These are phyloP conservation scores for Melanogrammus aeglefinus DNA, from an alignment of 2,797 vertebrate species.

Conservation along the genomic window DNA sequence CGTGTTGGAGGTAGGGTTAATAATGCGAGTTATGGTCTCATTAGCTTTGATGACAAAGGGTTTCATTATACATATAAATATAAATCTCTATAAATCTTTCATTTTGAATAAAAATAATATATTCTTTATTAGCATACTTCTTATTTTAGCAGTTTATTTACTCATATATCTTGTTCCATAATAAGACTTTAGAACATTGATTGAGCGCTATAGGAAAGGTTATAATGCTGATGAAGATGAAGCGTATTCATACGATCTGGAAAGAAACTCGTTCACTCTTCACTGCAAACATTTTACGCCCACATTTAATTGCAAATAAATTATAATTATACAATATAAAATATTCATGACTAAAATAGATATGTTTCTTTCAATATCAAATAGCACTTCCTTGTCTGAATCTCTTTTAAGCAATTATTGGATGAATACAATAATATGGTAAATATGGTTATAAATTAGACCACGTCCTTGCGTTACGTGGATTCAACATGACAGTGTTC, in stretches of 20 bases:
- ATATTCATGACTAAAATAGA: background rate
- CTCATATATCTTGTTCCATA: background rate
- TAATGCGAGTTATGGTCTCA: background rate
- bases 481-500: background rate
- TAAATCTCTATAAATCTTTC: background rate
- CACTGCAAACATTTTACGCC: background rate
- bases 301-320: background rate
- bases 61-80: background rate
- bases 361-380: background rate
- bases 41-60: background rate
- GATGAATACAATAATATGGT: background rate
- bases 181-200: background rate
- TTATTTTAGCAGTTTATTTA: background rate
- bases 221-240: background rate
- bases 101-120: background rate
- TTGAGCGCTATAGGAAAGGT: background rate
- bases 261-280: background rate
- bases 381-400: background rate
- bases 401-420: background rate
- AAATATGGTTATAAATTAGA: no score
- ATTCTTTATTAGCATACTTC: background rate
- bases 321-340: background rate
- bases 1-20: no score
- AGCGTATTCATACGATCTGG: background rate
- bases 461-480: background rate